These are phyloP conservation scores for Xiphophorus maculatus DNA, from an alignment of 2,113 vertebrate species.

Conservation along the genomic window DNA sequence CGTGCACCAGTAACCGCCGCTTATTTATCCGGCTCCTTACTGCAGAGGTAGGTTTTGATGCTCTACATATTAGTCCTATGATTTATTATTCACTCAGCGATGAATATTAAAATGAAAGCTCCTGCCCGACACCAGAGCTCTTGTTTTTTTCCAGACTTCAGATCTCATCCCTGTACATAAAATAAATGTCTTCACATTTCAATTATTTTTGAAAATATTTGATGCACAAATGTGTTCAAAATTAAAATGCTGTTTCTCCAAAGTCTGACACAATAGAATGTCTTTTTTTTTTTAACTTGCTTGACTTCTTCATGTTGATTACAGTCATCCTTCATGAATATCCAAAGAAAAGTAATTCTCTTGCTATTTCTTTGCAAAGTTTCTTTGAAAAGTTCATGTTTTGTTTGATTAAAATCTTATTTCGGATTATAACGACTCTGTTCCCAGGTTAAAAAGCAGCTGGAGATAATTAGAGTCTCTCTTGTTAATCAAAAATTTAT, in stretches of 20 bases:
- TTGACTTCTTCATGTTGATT: neutral
- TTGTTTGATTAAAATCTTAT: slow-evolving; percentile 6
- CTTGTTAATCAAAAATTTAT: slow-evolving; percentile 32
- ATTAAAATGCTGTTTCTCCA: slow-evolving; percentile 34
- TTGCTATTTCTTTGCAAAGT: neutral
- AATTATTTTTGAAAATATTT: slow-evolving; percentile 18
- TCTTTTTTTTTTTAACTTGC: neutral
- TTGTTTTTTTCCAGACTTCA: neutral
- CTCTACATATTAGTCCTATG: neutral
- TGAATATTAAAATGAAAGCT: slow-evolving; percentile 9
- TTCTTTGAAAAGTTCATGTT: neutral
- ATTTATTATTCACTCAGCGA: slow-evolving; percentile 11
- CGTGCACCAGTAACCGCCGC: neutral
- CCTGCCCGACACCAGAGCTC: neutral
- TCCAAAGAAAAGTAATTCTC: neutral
- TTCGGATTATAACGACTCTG: slow-evolving; percentile 3
- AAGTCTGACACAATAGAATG: neutral
- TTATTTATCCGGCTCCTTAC: neutral
- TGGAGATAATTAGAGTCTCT: slow-evolving; percentile 31
- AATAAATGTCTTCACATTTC: neutral
- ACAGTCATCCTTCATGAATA: neutral
- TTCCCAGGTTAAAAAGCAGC: slow-evolving; percentile 25
- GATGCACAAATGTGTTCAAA: slow-evolving; percentile 34
- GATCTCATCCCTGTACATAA: neutral
- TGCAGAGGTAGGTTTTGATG: neutral